Base-by-base conservation (phyloP, 2,113 vertebrate genomes). In the Arothron firmamentum region DNA sequence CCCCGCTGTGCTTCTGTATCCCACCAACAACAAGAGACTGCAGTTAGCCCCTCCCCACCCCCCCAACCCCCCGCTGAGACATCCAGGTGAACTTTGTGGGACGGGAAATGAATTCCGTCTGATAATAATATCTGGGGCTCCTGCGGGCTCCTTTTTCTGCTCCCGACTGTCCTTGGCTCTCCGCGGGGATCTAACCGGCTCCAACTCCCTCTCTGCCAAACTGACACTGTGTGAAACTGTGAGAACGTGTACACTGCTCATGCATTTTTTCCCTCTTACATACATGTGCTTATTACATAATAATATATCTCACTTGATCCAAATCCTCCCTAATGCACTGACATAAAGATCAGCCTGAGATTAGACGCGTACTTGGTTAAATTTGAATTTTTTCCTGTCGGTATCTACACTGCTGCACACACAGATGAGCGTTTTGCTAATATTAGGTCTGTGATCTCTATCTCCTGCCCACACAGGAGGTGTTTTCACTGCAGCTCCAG, bases 51-150 rank as follows among this genome's bases (percentile, higher is more conserved):
- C 58, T 79, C 79, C 52, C 53, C n/a, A n/a, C 48, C 17, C 38
- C 67, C 48, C 67, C 77, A 58, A 45, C 43, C 16, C 46, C 47
- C 47, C 57, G 56, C 56, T 53, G 71, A 72, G 79, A 57, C 55
- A 43, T 65, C 59, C 67, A 71, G 76, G 60, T 80, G 80, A 83
- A 65, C 12, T 25, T 21, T 52, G 71, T 16, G 28, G 47, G 28
- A 66, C 28, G 34, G 60, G 58, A 77, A 71, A 72, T 75, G 15
- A 67, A 72, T 65, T 75, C 56, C 56, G 58, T 75, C 62, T 58
- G 70, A 70, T 80, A 70, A 66, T 69, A 75, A 79, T 63, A 76
- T 67, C 55, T 65, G 51, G 62, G 74, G 59, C 77, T 75, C 38
- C 52, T 25, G 15, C 51, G 46, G 57, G 11, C 49, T 54, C 42